Base-by-base conservation (phyloP, 64 coral and sea anemone genomes). In the Montipora sp. region DNA sequence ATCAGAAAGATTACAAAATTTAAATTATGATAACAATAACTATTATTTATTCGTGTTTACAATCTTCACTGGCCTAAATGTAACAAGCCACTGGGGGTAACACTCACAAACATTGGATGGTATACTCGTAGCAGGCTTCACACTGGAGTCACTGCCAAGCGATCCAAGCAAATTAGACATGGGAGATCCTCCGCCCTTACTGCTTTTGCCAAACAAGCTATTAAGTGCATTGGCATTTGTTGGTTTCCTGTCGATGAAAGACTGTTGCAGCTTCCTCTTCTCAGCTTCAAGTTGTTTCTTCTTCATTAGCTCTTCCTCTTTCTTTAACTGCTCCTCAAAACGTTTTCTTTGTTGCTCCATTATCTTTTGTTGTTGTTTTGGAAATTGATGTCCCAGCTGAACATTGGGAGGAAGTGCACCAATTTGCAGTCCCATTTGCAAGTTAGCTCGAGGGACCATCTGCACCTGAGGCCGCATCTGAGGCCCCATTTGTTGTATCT, bases 261-360 rank as follows among this genome's bases (percentile, higher is more conserved):
- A 93, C 60, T 87, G 18, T 60, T 93, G 91, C 36, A 87, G 59
- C n/a, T 75, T 75, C 18, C 59, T 53, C 21, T 88, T 84, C 55
- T 93, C 61, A 70, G 73, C 80, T 80, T 93, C 91, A 87, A 93
- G 75, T 13, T 93, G 83, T 73, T 75, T 78, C 65, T 93, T 88
- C 77, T 93, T 93, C 15, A 77, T 69, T 5, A 72, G 3, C 46
- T 93, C 91, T 49, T 78, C 43, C 44, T 93, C 44, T 45, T 87
- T 86, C 77, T 93, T 93, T n/a, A 69, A 18, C 4, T 51, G 59
- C 65, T 87, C 91, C 87, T 88, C 66, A 73, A 83, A 83, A 7
- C 77, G 68, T 74, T 79, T 88, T 47, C 85, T 84, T 53, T 93
- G 91, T 21, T 93, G 83, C 24, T 87, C 75, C 10, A 93, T 87